Percentiles rank a stretch among this genome's conserved stretches.
phyloP scores from a whole-genome alignment of 2,113 vertebrate genomes.

The Lophochroa leadbeateri region DNA sequence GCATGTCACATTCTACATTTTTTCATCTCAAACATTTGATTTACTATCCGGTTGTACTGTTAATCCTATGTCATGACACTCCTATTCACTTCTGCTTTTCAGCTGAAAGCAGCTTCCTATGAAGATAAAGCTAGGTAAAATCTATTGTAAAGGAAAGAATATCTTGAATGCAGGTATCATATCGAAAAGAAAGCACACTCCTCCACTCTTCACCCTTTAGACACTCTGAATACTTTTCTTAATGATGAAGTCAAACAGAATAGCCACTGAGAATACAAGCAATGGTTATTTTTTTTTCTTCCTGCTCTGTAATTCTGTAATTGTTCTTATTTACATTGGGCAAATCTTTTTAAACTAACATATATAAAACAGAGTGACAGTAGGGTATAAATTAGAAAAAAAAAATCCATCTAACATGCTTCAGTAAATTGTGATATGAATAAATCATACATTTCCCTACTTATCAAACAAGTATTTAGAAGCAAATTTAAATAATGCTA shows the following conservation, averaged over 20 bases:
- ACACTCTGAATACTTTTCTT: constrained; percentile 75
- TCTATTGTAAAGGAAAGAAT: constrained; percentile 90
- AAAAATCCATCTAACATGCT: constrained; percentile 27
- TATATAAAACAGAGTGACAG: constrained; percentile 67
- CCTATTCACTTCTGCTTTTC: constrained; percentile 96
- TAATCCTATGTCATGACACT: constrained; percentile 99
- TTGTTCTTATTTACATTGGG: constrained; percentile 75
- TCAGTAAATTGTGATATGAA: constrained; percentile 72
- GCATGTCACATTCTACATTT: constrained; percentile 88
- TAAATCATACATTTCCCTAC: constrained; percentile 69
- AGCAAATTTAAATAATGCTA: constrained; percentile 71
- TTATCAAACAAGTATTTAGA: constrained; percentile 74
- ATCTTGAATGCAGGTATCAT: constrained; percentile 81
- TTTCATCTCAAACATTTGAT: constrained; percentile 98
- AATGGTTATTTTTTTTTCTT: neutral
- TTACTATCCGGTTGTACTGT: constrained; percentile 90
- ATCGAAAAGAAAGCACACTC: constrained; percentile 83
- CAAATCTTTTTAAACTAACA: constrained; percentile 71
- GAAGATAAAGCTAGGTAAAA: constrained; percentile 99
- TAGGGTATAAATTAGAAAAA: constrained; percentile 60
- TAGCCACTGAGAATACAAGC: constrained; percentile 69
- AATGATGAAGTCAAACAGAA: constrained; percentile 79
- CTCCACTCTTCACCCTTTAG: constrained; percentile 78
- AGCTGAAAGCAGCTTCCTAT: constrained; percentile 93
- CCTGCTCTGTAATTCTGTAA: constrained; percentile 71